Base-by-base conservation (phyloP, 2,888 invertebrate genomes). In the Caenorhabditis zanzibari region DNA sequence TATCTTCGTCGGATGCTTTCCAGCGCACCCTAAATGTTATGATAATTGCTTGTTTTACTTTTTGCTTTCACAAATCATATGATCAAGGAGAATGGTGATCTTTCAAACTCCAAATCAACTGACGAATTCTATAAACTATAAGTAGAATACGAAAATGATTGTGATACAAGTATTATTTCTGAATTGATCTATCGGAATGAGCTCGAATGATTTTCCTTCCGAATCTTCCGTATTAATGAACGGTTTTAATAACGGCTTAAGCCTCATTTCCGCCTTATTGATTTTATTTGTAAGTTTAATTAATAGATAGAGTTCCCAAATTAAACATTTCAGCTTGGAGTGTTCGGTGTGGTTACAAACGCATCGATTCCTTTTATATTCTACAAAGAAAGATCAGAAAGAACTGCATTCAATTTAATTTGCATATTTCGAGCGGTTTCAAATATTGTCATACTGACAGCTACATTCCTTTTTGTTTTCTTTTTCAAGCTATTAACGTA, bases 381-480 rank as follows among this genome's bases (percentile, higher is more conserved):
- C 26, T 24, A 38, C 16, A 58, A 76, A n/a, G 68, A 77, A 22
- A 61, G 38, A 10, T 54, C 69, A 9, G 54, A 61, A 12, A 47
- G 54, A 49, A 76, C 68, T n/a, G 22, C 61, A 14, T 77, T 77
- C 61, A 77, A 77, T 54, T 35, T 71, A 41, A 77, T 77, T 52
- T 69, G 77, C 38, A 38, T 77, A 26, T 69, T 69, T 35, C 59
- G 77, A 35, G 69, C 77, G 7, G 14, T 41, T 4, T 69, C 69
- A 0, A 77, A 77, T 54, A 24, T 69, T 9, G 14, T 32, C 22
- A 69, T 77, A 6, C 22, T 69, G 4, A 24, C 54, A 10, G 47
- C 44, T 1, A 63, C 66, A 10, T 69, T 77, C n/a, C 16, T 77
- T 2, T 5, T 49, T 0, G 44, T 69, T 9, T 77, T 77, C 41